Percentiles rank a stretch among this genome's conserved stretches.
Conservation (phyloP, 2,888 invertebrate genomes). For the Leptura quadrifasciata region DNA sequence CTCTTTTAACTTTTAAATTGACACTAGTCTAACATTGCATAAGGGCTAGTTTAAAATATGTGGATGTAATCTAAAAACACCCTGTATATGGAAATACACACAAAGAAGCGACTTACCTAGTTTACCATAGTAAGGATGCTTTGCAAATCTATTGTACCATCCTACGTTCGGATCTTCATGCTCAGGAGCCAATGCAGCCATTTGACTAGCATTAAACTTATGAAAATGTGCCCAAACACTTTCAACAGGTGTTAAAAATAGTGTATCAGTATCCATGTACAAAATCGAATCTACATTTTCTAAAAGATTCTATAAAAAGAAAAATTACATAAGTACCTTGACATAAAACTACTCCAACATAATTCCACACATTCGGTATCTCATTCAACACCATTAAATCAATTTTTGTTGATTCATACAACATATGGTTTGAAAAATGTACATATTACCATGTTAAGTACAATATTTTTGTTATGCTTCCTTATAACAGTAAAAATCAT, state of each 20-base stretch:
- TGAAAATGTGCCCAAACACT: slow-evolving; percentile 89
- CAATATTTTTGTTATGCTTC: no score
- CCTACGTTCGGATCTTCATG: slow-evolving; percentile 94
- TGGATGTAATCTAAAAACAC: no score
- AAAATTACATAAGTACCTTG: slow-evolving; percentile 6
- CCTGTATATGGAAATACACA: no score
- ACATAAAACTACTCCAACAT: neutral
- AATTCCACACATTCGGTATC: no score
- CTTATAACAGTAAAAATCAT: neutral
- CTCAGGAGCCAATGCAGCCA: slow-evolving; percentile 92
- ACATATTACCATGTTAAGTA: no score
- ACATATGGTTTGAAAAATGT: no score
- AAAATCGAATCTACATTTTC: slow-evolving; percentile 88
- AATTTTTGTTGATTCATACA: no score
- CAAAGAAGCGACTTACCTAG: slow-evolving; percentile 77
- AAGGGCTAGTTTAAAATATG: no score
- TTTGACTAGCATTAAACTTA: slow-evolving; percentile 88
- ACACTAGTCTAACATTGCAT: no score
- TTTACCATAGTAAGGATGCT: slow-evolving; percentile 94
- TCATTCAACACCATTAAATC: no score
- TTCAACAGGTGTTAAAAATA: slow-evolving; percentile 90
- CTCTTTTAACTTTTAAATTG: no score
- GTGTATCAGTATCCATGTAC: slow-evolving; percentile 94
- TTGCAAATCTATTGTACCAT: slow-evolving; percentile 97
- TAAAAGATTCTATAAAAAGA: slow-evolving; percentile 81